Percentiles rank a stretch among this genome's conserved stretches.
These are phyloP conservation scores for Erebia aethiops DNA, from an alignment of 2,888 invertebrate species.

Conservation along the genomic window DNA sequence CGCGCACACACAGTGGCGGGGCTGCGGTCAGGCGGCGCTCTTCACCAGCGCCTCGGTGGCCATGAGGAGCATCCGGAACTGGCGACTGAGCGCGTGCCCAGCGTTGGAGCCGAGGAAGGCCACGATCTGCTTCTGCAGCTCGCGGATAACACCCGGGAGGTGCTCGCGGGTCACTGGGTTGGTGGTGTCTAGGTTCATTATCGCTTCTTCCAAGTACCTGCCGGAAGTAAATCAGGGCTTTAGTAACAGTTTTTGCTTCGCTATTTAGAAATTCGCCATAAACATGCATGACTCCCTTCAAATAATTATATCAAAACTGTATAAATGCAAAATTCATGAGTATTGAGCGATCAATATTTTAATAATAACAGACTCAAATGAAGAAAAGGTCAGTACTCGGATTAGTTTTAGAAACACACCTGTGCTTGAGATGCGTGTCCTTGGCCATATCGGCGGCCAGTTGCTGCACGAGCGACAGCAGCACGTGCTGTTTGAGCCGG, in stretches of 20 bases:
- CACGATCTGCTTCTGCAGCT: conserved; percentile 89
- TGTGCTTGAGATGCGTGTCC: conserved; percentile 84
- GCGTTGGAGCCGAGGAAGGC: conserved; percentile 87
- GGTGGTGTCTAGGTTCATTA: conserved; percentile 89
- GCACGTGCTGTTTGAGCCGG: conserved; percentile 91
- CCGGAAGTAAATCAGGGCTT: conserved; percentile 25
- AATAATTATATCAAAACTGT: no score
- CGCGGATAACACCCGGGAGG: conserved; percentile 89
- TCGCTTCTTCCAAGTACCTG: conserved; percentile 94
- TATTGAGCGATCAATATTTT: no score
- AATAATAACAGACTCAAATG: no score
- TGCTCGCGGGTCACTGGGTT: conserved; percentile 93
- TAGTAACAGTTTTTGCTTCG: background rate
- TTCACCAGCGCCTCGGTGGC: conserved; percentile 84
- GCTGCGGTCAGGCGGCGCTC: conserved; percentile 58
- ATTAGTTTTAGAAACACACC: conserved; percentile 46
- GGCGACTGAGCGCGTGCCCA: conserved; percentile 84
- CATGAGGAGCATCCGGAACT: conserved; percentile 88
- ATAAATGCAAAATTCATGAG: no score
- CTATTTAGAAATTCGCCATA: no score
- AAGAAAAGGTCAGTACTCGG: no score
- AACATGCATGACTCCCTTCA: no score
- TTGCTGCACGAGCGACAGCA: conserved; percentile 97
- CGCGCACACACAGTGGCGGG: conserved; percentile 18
- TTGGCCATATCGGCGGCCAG: conserved; percentile 93